Base-by-base conservation (phyloP, 2,888 invertebrate species). In the Vanessa cardui region DNA sequence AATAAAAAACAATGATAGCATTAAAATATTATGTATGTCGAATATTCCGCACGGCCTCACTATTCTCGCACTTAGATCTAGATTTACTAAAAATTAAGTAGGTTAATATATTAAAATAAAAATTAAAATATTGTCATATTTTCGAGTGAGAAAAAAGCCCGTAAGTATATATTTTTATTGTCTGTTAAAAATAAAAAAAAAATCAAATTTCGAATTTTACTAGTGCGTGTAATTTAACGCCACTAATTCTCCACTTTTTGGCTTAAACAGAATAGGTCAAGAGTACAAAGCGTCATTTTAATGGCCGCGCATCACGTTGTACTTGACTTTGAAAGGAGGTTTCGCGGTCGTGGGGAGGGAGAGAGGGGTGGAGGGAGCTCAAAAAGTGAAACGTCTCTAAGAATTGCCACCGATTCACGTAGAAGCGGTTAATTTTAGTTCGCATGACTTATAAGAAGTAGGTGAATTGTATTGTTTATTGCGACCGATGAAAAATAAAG, bases 331-430 rank as follows among this genome's bases (percentile, higher is more conserved):
- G 85, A 78, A 89, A 80, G 77, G 83, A 84, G 89, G 90, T 90
- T 89, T 90, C 83, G 83, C 83, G 89, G 91, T 72, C 90, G 80
- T 66, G 56, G 73, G 74, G 72, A 69, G 72, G 66, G 66, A 50
- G 58, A 68, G 65, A 65, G 76, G 58, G 68, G 65, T 65, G 76
- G 66, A 70, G 70, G 74, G 77, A 73, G 78, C 77, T 71, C 87
- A 82, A 90, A 90, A 91, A 91, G 91, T 91, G 91, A 91, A 91
- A 91, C 82, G 87, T 80, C 72, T 77, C 74, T 82, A 68, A 74
- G 74, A 73, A 74, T 69, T 71, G 71, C 71, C 69, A 70, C 68
- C 69, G 73, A 70, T 70, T 69, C 70, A 64, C 64, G 68, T 31
- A 46, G 64, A 70, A 65, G 64, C 65, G 60, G 60, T 68, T 72